Evolutionary conservation across 2,888 invertebrate genomes (phyloP).

Genomic region (Drosophila subquinaria): DNA sequence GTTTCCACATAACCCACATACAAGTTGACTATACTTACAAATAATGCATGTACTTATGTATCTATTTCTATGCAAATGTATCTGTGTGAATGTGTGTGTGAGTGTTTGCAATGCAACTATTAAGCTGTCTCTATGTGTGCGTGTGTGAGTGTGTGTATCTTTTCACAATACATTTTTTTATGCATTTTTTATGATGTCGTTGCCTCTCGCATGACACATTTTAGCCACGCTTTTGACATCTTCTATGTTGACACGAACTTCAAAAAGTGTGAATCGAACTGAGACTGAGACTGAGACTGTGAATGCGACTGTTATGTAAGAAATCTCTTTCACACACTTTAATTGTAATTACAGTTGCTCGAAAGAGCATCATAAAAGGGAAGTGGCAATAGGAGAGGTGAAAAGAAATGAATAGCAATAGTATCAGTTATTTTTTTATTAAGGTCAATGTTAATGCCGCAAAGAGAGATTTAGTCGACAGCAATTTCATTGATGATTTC

Average conservation of each 20-base stretch:
- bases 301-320: slow-evolving; percentile 55
- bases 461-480: slow-evolving; percentile 15
- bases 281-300: slow-evolving; percentile 3
- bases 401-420: slow-evolving; percentile 35
- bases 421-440: slow-evolving; percentile 66
- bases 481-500: slow-evolving; percentile 19
- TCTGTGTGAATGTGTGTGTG: neutral
- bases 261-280: slow-evolving; percentile 50
- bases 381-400: slow-evolving; percentile 18
- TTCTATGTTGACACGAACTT: slow-evolving; percentile 60
- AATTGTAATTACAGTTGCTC: slow-evolving; percentile 55
- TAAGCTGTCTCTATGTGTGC: slow-evolving; percentile 9
- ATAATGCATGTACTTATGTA: slow-evolving; percentile 21
- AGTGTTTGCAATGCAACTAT: slow-evolving; percentile 41
- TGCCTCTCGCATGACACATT: slow-evolving; percentile 24
- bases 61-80: slow-evolving; percentile 42
- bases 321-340: slow-evolving; percentile 49
- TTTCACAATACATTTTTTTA: slow-evolving; percentile 32
- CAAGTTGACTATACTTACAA: slow-evolving; percentile 40
- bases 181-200: slow-evolving; percentile 33
- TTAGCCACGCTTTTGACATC: slow-evolving; percentile 59
- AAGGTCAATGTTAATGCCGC: slow-evolving; percentile 80
- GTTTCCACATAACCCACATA: slow-evolving; percentile 60
- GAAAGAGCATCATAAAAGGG: slow-evolving; percentile 22
- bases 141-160: neutral